Conservation (phyloP, 2,888 invertebrate genomes). For the Deroplatys truncata region DNA sequence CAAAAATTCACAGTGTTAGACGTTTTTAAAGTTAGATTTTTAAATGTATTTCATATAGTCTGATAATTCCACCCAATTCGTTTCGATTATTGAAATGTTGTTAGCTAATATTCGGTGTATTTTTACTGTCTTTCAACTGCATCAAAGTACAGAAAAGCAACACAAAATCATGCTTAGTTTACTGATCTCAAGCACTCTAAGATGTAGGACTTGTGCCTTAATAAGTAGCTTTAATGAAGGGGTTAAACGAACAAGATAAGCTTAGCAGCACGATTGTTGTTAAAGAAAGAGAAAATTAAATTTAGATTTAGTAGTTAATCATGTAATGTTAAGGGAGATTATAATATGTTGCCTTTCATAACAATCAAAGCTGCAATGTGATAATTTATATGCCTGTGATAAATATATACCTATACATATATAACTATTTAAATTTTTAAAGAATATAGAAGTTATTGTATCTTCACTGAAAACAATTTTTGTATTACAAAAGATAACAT, state of each 20-base stretch:
- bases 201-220: background rate
- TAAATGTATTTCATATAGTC: background rate
- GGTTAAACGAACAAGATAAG: background rate
- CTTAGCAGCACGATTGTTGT: background rate
- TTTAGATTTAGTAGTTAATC: background rate
- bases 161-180: background rate
- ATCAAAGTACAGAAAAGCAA: background rate
- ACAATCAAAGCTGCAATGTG: slow-evolving; percentile 12
- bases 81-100: background rate
- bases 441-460: background rate
- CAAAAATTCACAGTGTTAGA: background rate
- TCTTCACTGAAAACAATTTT: background rate
- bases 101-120: background rate
- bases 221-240: background rate
- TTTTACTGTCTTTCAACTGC: background rate
- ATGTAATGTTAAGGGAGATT: background rate
- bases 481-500: background rate
- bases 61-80: background rate
- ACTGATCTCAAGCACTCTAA: background rate
- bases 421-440: background rate
- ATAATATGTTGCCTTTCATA: background rate
- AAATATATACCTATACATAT: background rate
- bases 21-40: background rate
- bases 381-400: slow-evolving; percentile 18
- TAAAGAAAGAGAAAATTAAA: background rate